Base-by-base conservation (phyloP, 1,140 invertebrate species). In the Hermetia illucens region DNA sequence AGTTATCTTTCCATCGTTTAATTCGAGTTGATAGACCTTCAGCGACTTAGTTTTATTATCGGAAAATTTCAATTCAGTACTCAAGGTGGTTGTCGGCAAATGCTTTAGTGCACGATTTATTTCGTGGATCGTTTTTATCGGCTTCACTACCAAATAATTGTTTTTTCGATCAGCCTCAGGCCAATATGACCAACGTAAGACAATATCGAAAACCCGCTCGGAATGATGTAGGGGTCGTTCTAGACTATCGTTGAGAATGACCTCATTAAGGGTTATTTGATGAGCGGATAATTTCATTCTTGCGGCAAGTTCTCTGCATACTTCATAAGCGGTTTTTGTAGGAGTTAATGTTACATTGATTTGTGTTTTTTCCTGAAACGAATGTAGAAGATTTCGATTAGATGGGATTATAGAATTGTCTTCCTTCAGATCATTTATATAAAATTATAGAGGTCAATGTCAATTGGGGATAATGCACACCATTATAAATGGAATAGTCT, bases 111-210 rank as follows among this genome's bases (percentile, higher is more conserved):
- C 47, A 43, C 64, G 40, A 46, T 66, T 44, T 52, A 64, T 51
- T 54, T 64, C 56, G 48, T 49, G 54, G 17, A 61, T 38, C 40
- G 68, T 58, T 38, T 63, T 64, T 1, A 71, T 68, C 1, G 70
- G 64, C 17, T 61, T 77, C 5, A 89, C 57, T n/a, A 86, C 61
- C 10, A 91, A 61, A 48, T 78, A 75, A 50, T 88, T 89, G 45
- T 86, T 72, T 55, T 81, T 84, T 13, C 83, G 66, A 55, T 88
- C 82, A 3, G 70, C 68, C 33, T 82, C 74, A 30, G 84, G 77
- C 87, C 87, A 92, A 43, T 82, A 81, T 1, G 81, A 74, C 87
- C 87, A 93, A 29, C 75, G 68, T 8, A 88, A 63, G 9, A 92
- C 75, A 17, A 75, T 62, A 44, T 72, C 65, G 3, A 72, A 58